Conservation (phyloP, 2,113 vertebrate species). For the Catagonus wagneri region DNA sequence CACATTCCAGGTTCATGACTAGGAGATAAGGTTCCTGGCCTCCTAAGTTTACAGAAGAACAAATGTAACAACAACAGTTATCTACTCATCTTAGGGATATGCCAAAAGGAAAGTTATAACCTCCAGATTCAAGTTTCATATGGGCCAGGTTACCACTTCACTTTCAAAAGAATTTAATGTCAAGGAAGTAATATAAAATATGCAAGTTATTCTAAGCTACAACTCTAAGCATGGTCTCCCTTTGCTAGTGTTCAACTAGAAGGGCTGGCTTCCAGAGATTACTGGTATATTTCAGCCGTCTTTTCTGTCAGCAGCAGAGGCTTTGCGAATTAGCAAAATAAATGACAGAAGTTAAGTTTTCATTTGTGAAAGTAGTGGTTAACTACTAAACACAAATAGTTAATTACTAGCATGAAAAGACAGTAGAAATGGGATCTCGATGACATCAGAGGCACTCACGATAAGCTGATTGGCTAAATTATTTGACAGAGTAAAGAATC, state of each 20-base stretch:
- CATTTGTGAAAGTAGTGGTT: slow-evolving; percentile 20
- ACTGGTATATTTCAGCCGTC: background rate
- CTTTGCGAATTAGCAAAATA: slow-evolving; percentile 8
- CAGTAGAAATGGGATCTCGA: background rate
- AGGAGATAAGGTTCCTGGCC: background rate
- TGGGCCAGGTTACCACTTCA: background rate
- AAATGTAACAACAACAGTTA: background rate
- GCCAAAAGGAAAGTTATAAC: background rate
- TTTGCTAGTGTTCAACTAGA: background rate
- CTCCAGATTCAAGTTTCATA: background rate
- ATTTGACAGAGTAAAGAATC: background rate
- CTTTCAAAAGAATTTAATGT: background rate
- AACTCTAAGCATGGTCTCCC: background rate
- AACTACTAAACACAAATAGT: background rate
- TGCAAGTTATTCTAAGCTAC: background rate
- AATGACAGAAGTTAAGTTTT: background rate
- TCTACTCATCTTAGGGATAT: background rate
- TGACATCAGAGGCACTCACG: background rate
- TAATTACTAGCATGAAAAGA: background rate
- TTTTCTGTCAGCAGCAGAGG: background rate
- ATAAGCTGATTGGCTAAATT: background rate
- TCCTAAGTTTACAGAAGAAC: background rate
- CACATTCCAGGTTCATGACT: background rate
- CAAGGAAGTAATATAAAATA: background rate
- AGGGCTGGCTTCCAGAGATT: background rate